Percentiles rank a stretch among this genome's conserved stretches.
Evolutionary conservation across 2,797 vertebrate genomes (phyloP).

Genomic region (Neopelma chrysocephalum): DNA sequence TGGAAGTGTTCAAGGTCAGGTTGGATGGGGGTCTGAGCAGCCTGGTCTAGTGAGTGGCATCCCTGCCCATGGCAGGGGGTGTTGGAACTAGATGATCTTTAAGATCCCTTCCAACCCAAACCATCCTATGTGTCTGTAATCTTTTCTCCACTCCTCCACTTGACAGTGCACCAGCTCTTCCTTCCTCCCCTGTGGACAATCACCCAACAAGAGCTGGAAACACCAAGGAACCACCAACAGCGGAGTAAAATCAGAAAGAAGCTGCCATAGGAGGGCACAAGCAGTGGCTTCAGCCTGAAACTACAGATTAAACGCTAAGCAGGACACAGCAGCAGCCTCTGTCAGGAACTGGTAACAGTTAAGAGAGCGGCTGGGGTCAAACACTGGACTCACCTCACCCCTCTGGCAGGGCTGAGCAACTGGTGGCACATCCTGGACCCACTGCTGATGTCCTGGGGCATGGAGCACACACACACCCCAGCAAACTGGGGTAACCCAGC

Average conservation of each 20-base stretch:
- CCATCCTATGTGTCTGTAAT: background rate
- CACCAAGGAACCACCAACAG: background rate
- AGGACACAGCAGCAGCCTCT: background rate
- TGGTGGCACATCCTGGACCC: background rate
- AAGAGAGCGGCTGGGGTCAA: background rate
- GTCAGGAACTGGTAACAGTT: background rate
- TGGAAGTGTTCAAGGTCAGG: background rate
- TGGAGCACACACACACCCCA: accelerated
- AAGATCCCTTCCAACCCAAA: background rate
- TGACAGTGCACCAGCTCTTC: background rate
- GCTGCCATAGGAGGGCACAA: background rate
- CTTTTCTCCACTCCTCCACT: background rate
- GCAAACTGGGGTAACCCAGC: background rate
- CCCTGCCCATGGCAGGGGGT: accelerated
- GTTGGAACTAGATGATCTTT: background rate
- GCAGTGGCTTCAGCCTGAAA: background rate
- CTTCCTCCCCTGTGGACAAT: background rate
- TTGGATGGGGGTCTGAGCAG: background rate
- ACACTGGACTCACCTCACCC: background rate
- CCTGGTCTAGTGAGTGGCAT: background rate
- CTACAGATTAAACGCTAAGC: background rate
- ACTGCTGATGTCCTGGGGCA: background rate
- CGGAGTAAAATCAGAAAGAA: background rate
- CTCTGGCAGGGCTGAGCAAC: background rate
- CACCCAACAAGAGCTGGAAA: background rate